Percentiles rank a stretch among this genome's conserved stretches.
Conservation (phyloP, 2,888 invertebrate genomes). For the Periphyllus acericola region DNA sequence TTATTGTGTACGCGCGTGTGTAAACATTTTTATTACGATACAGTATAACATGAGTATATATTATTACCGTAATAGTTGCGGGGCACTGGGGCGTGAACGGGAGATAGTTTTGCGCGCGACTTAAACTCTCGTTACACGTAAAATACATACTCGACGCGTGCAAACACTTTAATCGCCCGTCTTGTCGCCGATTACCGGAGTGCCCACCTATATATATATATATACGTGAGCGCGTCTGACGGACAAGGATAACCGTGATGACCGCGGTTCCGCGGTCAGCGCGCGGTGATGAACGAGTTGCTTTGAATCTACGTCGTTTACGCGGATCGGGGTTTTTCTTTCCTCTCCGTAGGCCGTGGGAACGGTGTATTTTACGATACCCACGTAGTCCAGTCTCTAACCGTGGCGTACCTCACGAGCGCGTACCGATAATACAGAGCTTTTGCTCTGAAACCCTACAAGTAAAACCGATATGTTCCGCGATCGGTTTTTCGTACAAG, state of each 20-base stretch:
- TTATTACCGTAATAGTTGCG: not conserved
- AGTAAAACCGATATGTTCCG: too few species aligned
- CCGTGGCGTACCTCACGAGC: too few species aligned
- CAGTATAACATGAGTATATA: not conserved
- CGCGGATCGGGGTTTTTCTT: too few species aligned
- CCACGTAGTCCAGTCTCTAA: too few species aligned
- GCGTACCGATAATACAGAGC: too few species aligned
- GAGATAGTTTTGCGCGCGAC: not conserved
- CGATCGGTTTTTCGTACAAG: too few species aligned
- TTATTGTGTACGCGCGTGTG: not conserved
- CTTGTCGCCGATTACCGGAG: not conserved
- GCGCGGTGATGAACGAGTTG: not conserved
- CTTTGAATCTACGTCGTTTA: too few species aligned
- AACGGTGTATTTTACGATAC: too few species aligned
- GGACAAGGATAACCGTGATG: too few species aligned
- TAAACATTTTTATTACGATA: slow-evolving; percentile 1
- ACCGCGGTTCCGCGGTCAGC: not conserved
- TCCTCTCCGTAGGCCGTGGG: too few species aligned
- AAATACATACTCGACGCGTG: not conserved
- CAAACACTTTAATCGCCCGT: not conserved
- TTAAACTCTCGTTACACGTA: not conserved
- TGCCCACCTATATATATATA: too few species aligned
- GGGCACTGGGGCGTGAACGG: not conserved
- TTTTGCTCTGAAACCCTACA: too few species aligned
- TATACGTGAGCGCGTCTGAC: not conserved